phyloP scores from a whole-genome alignment of 2,888 invertebrate genomes.

The Caenorhabditis zanzibari region DNA sequence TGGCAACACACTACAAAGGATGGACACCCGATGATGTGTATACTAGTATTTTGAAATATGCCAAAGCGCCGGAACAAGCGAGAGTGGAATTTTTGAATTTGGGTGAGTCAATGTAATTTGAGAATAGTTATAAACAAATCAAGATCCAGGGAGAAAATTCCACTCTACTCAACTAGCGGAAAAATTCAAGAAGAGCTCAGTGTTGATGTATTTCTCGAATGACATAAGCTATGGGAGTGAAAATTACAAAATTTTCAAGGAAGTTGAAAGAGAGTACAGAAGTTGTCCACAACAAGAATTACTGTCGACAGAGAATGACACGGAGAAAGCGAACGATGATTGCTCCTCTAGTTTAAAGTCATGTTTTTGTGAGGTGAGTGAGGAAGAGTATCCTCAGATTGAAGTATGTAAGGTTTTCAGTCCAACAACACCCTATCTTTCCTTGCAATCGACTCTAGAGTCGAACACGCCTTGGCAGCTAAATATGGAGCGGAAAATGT shows the following conservation, averaged over 20 bases:
- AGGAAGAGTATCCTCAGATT: not conserved
- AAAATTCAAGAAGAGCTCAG: constrained; percentile 37
- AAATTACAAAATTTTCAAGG: constrained; percentile 31
- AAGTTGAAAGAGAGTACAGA: constrained; percentile 30
- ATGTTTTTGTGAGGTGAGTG: constrained; percentile 44
- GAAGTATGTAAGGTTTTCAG: constrained; percentile 13
- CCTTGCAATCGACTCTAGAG: constrained; percentile 41
- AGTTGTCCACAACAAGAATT: constrained; percentile 29
- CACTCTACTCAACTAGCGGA: constrained; percentile 41
- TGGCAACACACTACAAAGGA: constrained; percentile 39
- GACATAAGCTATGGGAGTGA: constrained; percentile 19
- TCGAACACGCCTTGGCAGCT: constrained; percentile 32
- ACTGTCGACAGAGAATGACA: not conserved
- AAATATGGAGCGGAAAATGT: constrained; percentile 51
- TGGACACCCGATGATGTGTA: constrained; percentile 24
- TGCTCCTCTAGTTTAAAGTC: constrained; percentile 33
- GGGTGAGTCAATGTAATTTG: not conserved
- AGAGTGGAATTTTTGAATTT: constrained; percentile 44
- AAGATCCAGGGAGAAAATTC: constrained; percentile 26
- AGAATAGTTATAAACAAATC: not conserved
- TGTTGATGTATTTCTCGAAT: constrained; percentile 28
- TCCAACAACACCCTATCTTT: constrained; percentile 54
- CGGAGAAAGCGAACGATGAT: not conserved
- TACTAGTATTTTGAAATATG: constrained; percentile 1
- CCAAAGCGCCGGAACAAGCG: not conserved